Evolutionary conservation across 1,140 invertebrate species (phyloP).

Genomic region (Conus betulinus): DNA sequence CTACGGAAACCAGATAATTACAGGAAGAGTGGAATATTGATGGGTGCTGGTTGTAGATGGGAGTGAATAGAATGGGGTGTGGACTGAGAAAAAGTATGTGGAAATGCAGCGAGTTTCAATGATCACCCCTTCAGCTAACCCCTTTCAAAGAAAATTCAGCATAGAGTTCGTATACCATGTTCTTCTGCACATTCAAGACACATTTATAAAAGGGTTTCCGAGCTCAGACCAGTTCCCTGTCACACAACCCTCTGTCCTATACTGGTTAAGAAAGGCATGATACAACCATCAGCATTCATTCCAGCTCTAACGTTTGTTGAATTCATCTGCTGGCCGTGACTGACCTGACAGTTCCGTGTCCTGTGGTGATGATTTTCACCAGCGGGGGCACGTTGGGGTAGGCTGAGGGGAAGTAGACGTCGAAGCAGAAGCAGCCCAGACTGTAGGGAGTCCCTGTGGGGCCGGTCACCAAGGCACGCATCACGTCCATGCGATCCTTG

Average conservation of each 20-base stretch:
- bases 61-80: too few relatives aligned
- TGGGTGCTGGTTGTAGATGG: too few relatives aligned
- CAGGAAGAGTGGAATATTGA: too few relatives aligned
- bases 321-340: not conserved
- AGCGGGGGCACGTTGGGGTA: constrained; percentile 67
- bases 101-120: too few relatives aligned
- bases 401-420: constrained; percentile 66
- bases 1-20: too few relatives aligned
- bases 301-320: not conserved
- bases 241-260: not conserved
- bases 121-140: too few relatives aligned
- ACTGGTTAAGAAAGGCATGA: not conserved
- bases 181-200: too few relatives aligned
- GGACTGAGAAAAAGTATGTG: too few relatives aligned
- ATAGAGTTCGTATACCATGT: too few relatives aligned
- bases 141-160: too few relatives aligned
- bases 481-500: constrained; percentile 59
- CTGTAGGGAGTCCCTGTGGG: constrained; percentile 72
- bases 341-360: constrained; percentile 59
- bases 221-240: not conserved
- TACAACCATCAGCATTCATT: not conserved
- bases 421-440: constrained; percentile 69
- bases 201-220: not conserved
- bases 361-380: constrained; percentile 66
- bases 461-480: constrained; percentile 63